A percentile compares a stretch with the other conserved stretches of the same genome.
Conservation (phyloP, 2,888 invertebrate species). For the Eurytoma adleriae region DNA sequence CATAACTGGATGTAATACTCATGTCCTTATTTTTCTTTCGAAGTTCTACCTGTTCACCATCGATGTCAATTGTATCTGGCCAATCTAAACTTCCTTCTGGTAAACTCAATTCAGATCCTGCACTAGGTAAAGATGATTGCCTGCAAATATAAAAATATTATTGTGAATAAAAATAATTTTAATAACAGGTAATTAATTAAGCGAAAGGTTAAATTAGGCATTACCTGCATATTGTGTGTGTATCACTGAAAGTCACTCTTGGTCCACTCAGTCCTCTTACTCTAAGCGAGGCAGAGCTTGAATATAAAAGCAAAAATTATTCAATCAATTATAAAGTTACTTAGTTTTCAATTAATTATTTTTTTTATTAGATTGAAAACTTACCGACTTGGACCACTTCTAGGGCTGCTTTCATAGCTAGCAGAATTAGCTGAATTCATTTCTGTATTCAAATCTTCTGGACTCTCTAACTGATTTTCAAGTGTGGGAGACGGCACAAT, state of each 20-base stretch:
- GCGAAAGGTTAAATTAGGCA: background rate
- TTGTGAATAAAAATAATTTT: background rate
- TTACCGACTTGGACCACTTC: slow-evolving; percentile 81
- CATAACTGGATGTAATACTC: slow-evolving; percentile 72
- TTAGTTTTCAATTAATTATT: too few relatives aligned
- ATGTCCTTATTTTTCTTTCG: slow-evolving; percentile 77
- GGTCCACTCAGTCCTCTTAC: slow-evolving; percentile 78
- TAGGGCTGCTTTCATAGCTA: slow-evolving; percentile 86
- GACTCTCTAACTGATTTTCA: slow-evolving; percentile 79
- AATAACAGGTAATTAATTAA: background rate
- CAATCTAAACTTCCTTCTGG: slow-evolving; percentile 80
- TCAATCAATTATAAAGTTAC: background rate
- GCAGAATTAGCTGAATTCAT: slow-evolving; percentile 77
- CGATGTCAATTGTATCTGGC: slow-evolving; percentile 81
- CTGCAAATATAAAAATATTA: slow-evolving; percentile 69
- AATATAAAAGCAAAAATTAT: background rate
- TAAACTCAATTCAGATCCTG: slow-evolving; percentile 82
- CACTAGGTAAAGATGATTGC: slow-evolving; percentile 88
- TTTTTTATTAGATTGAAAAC: slow-evolving; percentile 5
- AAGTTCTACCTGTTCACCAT: slow-evolving; percentile 82
- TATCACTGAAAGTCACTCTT: slow-evolving; percentile 80
- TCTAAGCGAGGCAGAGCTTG: slow-evolving; percentile 82
- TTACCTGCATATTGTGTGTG: slow-evolving; percentile 79
- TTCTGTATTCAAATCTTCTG: slow-evolving; percentile 71
- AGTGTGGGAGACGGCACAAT: slow-evolving; percentile 84